These are phyloP conservation scores for Parascotia fuliginaria DNA, from an alignment of 2,888 invertebrate species.

Conservation along the genomic window DNA sequence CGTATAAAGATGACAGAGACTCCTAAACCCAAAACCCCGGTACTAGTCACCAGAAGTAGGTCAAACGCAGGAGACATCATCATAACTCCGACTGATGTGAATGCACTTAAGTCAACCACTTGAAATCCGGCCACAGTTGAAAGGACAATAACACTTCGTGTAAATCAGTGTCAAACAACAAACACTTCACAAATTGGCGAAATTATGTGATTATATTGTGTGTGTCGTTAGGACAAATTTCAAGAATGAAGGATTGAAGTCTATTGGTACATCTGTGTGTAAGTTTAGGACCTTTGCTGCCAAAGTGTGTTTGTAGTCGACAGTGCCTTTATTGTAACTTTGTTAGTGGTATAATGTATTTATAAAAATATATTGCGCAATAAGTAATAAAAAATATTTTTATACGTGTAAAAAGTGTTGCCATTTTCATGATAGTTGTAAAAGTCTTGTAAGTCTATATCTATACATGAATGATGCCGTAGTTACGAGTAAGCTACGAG, in stretches of 20 bases:
- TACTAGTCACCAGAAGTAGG: constrained; percentile 91
- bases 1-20: constrained; percentile 92
- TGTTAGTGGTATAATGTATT: constrained; percentile 78
- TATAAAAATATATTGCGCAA: constrained; percentile 80
- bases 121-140: constrained; percentile 62
- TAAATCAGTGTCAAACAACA: constrained; percentile 76
- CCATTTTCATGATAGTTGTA: constrained; percentile 81
- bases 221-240: constrained; percentile 61
- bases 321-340: constrained; percentile 81
- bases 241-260: constrained; percentile 60
- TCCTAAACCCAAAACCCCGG: constrained; percentile 92
- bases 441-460: constrained; percentile 59
- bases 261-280: constrained; percentile 59
- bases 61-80: constrained; percentile 92
- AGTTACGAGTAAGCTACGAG: constrained; percentile 20
- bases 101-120: constrained; percentile 74
- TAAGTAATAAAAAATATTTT: constrained; percentile 79
- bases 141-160: constrained; percentile 68
- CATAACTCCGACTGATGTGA: constrained; percentile 86
- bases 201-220: constrained; percentile 79
- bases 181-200: constrained; percentile 83
- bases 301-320: constrained; percentile 87
- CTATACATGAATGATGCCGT: constrained; percentile 47
- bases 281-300: constrained; percentile 80
- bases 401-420: constrained; percentile 83